These are phyloP conservation scores for Pharmacophagus antenor DNA, from an alignment of 2,888 invertebrate species.

Conservation along the genomic window DNA sequence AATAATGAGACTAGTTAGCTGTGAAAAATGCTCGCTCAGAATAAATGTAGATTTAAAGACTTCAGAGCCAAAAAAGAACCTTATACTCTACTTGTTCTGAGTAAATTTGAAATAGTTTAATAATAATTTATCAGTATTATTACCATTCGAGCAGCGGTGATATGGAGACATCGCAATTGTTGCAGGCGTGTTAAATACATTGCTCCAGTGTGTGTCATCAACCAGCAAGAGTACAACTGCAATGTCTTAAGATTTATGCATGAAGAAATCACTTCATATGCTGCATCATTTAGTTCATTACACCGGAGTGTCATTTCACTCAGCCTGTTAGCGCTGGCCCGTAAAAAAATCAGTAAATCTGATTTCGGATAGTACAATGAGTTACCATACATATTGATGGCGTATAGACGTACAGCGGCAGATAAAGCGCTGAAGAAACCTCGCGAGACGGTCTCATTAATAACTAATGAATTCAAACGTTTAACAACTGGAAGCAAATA, in stretches of 20 bases:
- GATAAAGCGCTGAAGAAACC: conserved; percentile 35
- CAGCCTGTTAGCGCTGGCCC: conserved; percentile 34
- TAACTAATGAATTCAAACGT: conserved; percentile 38
- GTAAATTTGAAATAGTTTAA: too few relatives aligned
- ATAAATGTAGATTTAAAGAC: background rate
- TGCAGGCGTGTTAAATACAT: conserved; percentile 31
- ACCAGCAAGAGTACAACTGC: conserved; percentile 45
- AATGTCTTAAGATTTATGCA: conserved; percentile 40
- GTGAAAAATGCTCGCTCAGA: background rate
- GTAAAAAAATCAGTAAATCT: conserved; percentile 38
- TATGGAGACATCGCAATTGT: conserved; percentile 40
- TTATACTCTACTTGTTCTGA: too few relatives aligned
- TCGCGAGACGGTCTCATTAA: conserved; percentile 38
- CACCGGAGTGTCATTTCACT: conserved; percentile 46
- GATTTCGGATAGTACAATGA: conserved; percentile 37
- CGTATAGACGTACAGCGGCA: conserved; percentile 29
- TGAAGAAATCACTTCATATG: conserved; percentile 37
- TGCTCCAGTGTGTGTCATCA: conserved; percentile 39
- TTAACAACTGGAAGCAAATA: conserved; percentile 23
- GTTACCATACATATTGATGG: conserved; percentile 47
- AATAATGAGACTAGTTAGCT: too few relatives aligned
- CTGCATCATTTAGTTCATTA: conserved; percentile 38
- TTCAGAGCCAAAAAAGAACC: too few relatives aligned
- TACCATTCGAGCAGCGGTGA: conserved; percentile 45
- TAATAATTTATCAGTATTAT: background rate